Base-by-base conservation (phyloP, 1,140 invertebrate species). In the Drosophila teissieri region DNA sequence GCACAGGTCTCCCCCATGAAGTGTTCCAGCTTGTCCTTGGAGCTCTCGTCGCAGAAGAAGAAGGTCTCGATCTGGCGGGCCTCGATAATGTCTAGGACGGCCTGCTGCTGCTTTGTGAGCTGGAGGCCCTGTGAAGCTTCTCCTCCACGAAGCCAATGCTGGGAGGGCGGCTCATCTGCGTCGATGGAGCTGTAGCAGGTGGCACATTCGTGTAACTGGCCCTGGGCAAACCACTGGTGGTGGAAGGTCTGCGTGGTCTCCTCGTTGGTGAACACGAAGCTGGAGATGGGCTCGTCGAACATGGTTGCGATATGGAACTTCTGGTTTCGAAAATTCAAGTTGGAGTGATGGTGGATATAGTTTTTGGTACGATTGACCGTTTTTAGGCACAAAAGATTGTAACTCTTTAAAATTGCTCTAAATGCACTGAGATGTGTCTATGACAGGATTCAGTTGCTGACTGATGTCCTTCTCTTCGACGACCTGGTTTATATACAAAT, bases 21-120 rank as follows among this genome's bases (percentile, higher is more conserved):
- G 11, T 74, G 46, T 1, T 78, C 44, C 31, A 70, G 40, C 27
- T 78, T 69, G 11, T 74, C 63, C 46, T 86, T 80, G 44, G 64
- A 60, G 31, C 81, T 81, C 52, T 85, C 81, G 46, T 85, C 81
- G 45, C 81, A 85, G 46, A 85, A 56, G 48, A 85, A 85, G 54
- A 85, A 85, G 0, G 82, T 85, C 11, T 86, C 81, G 3, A 85
- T 74, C 14, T 81, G 73, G 4, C 81, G 81, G 34, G 81, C 68
- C 39, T 85, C 82, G 6, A 85, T 86, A 2, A 85, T 85, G 49
- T 81, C 78, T 4, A 85, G 48, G 11, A 85, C 78, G 0, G 81
- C 82, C 44, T 85, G 63, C 8, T 85, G 81, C 24, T 85, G 81
- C n/a, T 78, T 81, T 45, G 51, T 86, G 3, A 85, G 51, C 27